Evolutionary conservation across 2,113 vertebrate genomes (phyloP).

Genomic region (Accipiter cooperii): DNA sequence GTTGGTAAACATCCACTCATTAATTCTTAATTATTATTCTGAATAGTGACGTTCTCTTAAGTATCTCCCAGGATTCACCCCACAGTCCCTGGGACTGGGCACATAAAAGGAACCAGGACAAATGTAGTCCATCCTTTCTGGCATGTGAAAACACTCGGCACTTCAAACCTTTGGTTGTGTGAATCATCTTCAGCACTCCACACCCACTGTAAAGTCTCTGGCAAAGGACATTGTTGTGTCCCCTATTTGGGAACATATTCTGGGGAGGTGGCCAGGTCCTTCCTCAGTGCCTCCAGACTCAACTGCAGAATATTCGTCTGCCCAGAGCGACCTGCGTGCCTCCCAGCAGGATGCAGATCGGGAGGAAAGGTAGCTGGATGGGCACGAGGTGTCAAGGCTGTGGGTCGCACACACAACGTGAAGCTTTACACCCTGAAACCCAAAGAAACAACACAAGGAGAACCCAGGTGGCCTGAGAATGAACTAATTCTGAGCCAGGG

Average conservation of each 20-base stretch:
- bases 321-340: accelerated
- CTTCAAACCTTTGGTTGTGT: not conserved
- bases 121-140: not conserved
- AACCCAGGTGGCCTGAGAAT: not conserved
- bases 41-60: not conserved
- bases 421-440: not conserved
- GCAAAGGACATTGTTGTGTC: not conserved
- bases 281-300: not conserved
- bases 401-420: not conserved
- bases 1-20: not conserved
- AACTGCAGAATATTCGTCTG: not conserved
- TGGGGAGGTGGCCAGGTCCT: not conserved
- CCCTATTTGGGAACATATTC: not conserved
- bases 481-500: not conserved
- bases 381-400: not conserved
- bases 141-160: not conserved
- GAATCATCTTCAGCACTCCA: not conserved
- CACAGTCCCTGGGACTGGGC: not conserved
- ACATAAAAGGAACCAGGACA: not conserved
- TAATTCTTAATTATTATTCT: not conserved
- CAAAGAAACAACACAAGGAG: not conserved
- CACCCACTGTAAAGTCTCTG: not conserved
- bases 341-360: not conserved
- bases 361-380: not conserved
- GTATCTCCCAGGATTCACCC: not conserved